These are phyloP conservation scores for Pseudobourletiella spinata DNA, from an alignment of 1,140 invertebrate species.

Conservation along the genomic window DNA sequence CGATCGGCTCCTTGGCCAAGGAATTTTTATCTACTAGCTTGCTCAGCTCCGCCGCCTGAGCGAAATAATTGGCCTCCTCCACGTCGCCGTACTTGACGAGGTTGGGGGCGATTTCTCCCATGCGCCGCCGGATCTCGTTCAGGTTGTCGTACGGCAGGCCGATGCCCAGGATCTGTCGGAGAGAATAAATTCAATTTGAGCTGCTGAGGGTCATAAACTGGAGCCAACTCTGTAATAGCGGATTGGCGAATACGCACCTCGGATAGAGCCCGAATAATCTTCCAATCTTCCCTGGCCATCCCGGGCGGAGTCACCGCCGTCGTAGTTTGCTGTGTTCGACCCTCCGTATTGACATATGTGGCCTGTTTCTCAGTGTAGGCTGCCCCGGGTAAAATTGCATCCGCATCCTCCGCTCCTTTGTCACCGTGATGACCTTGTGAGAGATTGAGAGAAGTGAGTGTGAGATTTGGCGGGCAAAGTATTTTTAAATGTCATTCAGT, in stretches of 20 bases:
- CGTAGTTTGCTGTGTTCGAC: slow-evolving; percentile 86
- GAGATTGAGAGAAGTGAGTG: neutral
- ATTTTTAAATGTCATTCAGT: neutral
- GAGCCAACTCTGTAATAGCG: too few relatives aligned
- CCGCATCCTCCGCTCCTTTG: slow-evolving; percentile 80
- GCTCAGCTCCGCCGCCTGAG: slow-evolving; percentile 59
- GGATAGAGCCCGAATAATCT: slow-evolving; percentile 84
- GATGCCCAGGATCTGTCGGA: slow-evolving; percentile 60
- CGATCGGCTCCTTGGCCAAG: slow-evolving; percentile 53
- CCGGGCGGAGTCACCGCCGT: slow-evolving; percentile 88
- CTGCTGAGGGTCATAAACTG: too few relatives aligned
- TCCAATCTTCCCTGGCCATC: slow-evolving; percentile 93
- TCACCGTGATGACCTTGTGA: slow-evolving; percentile 88
- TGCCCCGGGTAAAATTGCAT: slow-evolving; percentile 89
- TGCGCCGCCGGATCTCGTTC: slow-evolving; percentile 67
- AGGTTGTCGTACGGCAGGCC: slow-evolving; percentile 84
- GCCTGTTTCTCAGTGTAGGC: slow-evolving; percentile 97
- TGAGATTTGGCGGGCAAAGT: too few relatives aligned
- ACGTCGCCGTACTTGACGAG: slow-evolving; percentile 71
- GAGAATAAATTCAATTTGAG: too few relatives aligned
- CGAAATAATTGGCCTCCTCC: slow-evolving; percentile 74
- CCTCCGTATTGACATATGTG: slow-evolving; percentile 96
- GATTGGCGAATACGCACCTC: too few relatives aligned
- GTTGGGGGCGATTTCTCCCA: slow-evolving; percentile 81
- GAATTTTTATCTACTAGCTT: slow-evolving; percentile 46